Evolutionary conservation across 2,888 invertebrate species (phyloP), one percentile per base, ranked within the genome.

Genomic region (Xylophagus ater): DNA sequence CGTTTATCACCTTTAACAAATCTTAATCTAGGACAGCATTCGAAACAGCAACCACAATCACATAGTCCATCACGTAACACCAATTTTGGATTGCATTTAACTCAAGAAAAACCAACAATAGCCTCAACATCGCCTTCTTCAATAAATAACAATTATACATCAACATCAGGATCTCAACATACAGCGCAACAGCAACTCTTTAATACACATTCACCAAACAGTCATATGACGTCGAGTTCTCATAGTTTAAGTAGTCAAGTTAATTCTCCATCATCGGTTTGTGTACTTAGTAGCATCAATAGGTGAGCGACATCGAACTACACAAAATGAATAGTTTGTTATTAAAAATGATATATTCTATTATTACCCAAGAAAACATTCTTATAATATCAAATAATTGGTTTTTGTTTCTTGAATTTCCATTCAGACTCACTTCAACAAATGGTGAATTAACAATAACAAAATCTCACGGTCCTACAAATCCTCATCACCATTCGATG

Each of bases 391-490:
- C 10, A 25, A 15, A 17, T 24, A 31, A 37, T 25, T 30, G 21
- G 20, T 41, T 29, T 29, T 15, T 26, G 10, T 6, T 44, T 44
- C 36, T 26, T 44, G 33, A 42, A 47, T 49, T 46, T 44, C 53
- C 56, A 47, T 56, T 25, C 65, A 76, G 83, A 70, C 71, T 83
- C 51, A 75, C 80, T 46, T 72, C 81, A 46, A 78, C 76, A 49
- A 86, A 86, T 57, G 83, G 84, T 21, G 86, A 87, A 67, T 74
- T 86, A 48, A 84, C 83, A 42, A 84, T 86, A 55, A 83, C 83
- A 45, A 83, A 85, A 51, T 80, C 82, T 26, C 75, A 79, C 54
- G 76, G 74, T 38, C 71, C 72, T 32, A 61, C 58, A 36, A 42
- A 19, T 14, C 32, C 15, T 14, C n/a, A n/a, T n/a, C n/a, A n/a